Conservation (phyloP, 2,797 vertebrate genomes). For the Coranthus polyacanthus region DNA sequence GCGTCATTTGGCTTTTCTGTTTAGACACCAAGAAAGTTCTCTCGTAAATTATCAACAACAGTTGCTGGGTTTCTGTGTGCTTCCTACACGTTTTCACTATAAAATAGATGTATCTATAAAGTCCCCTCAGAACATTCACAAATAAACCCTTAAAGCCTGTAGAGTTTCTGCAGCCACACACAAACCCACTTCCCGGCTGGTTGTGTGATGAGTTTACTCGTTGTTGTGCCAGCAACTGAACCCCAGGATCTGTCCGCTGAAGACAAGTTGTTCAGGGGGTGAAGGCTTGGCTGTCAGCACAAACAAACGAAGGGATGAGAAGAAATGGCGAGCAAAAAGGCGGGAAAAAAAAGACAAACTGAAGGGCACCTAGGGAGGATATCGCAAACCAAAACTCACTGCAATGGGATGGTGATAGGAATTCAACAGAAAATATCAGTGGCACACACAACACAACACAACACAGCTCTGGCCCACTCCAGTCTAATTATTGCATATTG, state of each 20-base stretch:
- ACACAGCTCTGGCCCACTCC: constrained; percentile 14
- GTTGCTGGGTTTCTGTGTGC: no score
- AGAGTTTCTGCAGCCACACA: constrained; percentile 14
- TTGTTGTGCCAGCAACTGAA: constrained; percentile 40
- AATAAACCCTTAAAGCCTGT: constrained; percentile 19
- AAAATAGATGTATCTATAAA: no score
- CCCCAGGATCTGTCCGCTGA: constrained; percentile 19
- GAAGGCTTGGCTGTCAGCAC: constrained; percentile 2
- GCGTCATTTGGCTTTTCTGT: neutral
- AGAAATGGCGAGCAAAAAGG: neutral
- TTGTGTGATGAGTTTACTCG: constrained; percentile 34
- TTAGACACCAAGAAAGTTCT: neutral
- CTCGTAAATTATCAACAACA: neutral
- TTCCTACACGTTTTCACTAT: no score
- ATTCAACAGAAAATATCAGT: constrained; percentile 30
- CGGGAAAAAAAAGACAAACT: constrained; percentile 9
- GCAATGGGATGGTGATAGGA: neutral
- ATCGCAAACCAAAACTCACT: constrained; percentile 17
- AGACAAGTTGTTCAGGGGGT: constrained; percentile 30
- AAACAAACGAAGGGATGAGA: constrained; percentile 11
- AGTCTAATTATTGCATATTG: constrained; percentile 54
- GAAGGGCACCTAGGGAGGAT: constrained; percentile 16
- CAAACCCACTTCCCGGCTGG: constrained; percentile 20
- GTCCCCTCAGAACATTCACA: constrained; percentile 8
- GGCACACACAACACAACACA: constrained; percentile 22